Conservation (phyloP, 2,113 vertebrate species). For the Cygnus atratus region DNA sequence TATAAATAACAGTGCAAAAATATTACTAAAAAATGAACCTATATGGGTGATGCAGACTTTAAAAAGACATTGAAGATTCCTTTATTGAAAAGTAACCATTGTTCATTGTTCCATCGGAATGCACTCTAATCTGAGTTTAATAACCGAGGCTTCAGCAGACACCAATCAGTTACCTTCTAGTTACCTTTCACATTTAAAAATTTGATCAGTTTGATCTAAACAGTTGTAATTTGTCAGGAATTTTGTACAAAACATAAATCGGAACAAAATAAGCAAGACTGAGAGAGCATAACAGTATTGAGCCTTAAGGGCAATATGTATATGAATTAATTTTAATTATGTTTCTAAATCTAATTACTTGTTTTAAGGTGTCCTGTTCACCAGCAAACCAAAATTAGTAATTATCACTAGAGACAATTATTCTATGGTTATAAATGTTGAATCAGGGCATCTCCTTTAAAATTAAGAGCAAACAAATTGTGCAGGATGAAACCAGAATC, state of each 20-base stretch:
- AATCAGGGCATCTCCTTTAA: neutral
- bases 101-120: neutral
- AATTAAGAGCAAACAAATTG: neutral
- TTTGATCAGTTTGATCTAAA: neutral
- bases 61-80: neutral
- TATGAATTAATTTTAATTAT: neutral
- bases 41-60: neutral
- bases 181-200: conserved; percentile 24
- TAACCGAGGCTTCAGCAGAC: neutral
- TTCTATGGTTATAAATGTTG: neutral
- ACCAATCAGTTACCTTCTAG: neutral
- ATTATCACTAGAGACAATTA: neutral
- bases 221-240: neutral
- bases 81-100: neutral
- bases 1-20: conserved; percentile 15
- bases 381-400: neutral
- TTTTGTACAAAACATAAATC: neutral
- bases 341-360: neutral
- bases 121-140: neutral
- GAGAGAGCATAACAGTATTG: neutral
- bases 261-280: neutral
- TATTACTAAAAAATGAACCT: conserved; percentile 39
- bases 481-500: neutral
- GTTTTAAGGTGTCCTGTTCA: neutral
- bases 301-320: neutral